These are phyloP conservation scores for Steatornis caripensis DNA, from an alignment of 2,113 vertebrate species.

Conservation along the genomic window DNA sequence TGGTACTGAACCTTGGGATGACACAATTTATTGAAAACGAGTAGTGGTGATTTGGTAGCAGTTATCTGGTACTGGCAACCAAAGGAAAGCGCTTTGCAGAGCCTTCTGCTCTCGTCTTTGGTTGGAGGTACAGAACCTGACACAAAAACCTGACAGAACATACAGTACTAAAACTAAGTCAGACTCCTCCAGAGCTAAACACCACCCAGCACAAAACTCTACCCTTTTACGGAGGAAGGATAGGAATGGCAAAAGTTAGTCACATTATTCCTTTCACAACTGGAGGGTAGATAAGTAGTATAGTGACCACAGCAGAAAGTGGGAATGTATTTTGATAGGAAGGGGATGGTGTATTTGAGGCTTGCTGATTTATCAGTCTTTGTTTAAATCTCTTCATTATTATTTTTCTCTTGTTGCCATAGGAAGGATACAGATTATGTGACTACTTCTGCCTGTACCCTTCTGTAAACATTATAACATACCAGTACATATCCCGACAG, in stretches of 20 bases:
- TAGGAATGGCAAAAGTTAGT: not conserved
- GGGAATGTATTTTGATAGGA: not conserved
- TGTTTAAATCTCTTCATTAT: not conserved
- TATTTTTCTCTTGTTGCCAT: not conserved
- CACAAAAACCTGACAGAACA: not conserved
- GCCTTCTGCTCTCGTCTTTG: not conserved
- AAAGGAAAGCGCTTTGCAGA: not conserved
- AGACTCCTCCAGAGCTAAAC: not conserved
- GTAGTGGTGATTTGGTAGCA: not conserved
- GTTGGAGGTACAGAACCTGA: not conserved
- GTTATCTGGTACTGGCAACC: not conserved
- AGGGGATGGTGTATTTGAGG: not conserved
- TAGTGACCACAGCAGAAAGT: not conserved
- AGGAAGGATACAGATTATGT: not conserved
- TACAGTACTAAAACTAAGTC: not conserved
- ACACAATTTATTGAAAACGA: not conserved
- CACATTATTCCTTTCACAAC: not conserved
- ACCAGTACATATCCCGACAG: not conserved
- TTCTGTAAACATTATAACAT: not conserved
- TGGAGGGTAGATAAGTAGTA: not conserved
- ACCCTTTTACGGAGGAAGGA: not conserved
- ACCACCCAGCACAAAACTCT: not conserved
- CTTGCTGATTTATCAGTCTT: not conserved
- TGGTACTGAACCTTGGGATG: not conserved
- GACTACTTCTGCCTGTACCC: not conserved